A percentile compares a stretch with the other conserved stretches of the same genome.
phyloP scores from a whole-genome alignment of 2,797 vertebrate genomes.

The Dicrostonyx torquatus region DNA sequence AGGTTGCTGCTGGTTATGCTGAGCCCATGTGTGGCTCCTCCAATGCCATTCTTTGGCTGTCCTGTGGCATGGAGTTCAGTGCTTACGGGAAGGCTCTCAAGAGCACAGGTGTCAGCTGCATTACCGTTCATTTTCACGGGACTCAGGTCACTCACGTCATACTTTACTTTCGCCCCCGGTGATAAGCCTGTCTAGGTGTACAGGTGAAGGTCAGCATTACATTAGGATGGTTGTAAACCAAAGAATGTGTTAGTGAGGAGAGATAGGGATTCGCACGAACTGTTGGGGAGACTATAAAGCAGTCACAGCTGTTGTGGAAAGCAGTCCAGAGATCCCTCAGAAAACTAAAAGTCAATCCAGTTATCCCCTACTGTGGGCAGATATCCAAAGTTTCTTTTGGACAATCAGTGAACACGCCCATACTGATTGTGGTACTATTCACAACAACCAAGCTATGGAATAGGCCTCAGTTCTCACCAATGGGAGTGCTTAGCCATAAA shows the following conservation, averaged over 20 bases:
- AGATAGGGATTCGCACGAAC: background rate
- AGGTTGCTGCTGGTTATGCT: background rate
- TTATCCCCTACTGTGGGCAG: background rate
- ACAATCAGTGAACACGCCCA: background rate
- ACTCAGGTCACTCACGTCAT: background rate
- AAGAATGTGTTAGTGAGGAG: background rate
- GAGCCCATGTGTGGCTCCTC: background rate
- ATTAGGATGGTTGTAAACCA: background rate
- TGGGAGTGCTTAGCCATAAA: background rate
- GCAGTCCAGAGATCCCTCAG: background rate
- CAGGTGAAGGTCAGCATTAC: background rate
- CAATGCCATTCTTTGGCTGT: fast-evolving
- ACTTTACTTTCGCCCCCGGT: background rate
- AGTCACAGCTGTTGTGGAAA: background rate
- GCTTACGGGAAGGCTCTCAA: background rate
- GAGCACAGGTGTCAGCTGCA: background rate
- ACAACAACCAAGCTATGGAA: background rate
- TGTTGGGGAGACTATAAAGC: background rate
- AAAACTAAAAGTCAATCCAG: background rate
- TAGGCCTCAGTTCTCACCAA: background rate
- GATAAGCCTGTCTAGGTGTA: background rate
- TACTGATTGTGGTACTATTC: background rate
- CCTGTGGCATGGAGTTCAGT: background rate
- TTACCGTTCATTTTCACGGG: background rate
- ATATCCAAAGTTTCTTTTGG: background rate